These are phyloP conservation scores for Rhinoderma darwinii DNA, from an alignment of 2,113 vertebrate species.

Conservation along the genomic window DNA sequence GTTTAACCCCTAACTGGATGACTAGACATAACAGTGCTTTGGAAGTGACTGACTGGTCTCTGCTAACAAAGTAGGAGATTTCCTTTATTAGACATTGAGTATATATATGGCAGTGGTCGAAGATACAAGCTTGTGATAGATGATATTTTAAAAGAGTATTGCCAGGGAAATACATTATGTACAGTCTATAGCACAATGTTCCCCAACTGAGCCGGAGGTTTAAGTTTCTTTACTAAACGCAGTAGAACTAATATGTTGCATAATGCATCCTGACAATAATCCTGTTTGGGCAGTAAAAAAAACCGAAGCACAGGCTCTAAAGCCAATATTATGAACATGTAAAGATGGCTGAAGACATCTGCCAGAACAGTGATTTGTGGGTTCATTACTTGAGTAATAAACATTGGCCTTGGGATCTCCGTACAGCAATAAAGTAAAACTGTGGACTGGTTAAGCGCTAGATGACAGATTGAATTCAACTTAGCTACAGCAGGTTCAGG, in stretches of 20 bases:
- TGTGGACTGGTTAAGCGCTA: conserved; percentile 28
- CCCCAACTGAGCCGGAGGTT: neutral
- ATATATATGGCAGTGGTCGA: too few relatives aligned
- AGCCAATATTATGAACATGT: conserved; percentile 22
- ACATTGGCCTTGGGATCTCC: conserved; percentile 35
- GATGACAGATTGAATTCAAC: conserved; percentile 43
- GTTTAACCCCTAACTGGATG: too few relatives aligned
- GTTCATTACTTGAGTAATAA: conserved; percentile 45
- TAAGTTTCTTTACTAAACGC: neutral
- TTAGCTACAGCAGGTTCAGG: neutral
- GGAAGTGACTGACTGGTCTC: too few relatives aligned
- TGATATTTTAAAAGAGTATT: too few relatives aligned
- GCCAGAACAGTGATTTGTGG: conserved; percentile 50
- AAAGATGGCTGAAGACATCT: conserved; percentile 30
- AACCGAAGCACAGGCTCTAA: conserved; percentile 23
- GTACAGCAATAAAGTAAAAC: conserved; percentile 45
- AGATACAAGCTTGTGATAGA: too few relatives aligned
- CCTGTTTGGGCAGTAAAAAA: conserved; percentile 11
- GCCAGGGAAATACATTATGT: too few relatives aligned
- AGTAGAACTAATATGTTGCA: neutral
- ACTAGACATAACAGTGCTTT: too few relatives aligned
- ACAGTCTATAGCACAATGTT: neutral
- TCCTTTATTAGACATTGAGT: too few relatives aligned
- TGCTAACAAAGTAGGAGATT: too few relatives aligned
- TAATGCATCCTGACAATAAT: conserved; percentile 28